phyloP scores from a whole-genome alignment of 2,888 invertebrate genomes.

The Platerodrilus igneus region DNA sequence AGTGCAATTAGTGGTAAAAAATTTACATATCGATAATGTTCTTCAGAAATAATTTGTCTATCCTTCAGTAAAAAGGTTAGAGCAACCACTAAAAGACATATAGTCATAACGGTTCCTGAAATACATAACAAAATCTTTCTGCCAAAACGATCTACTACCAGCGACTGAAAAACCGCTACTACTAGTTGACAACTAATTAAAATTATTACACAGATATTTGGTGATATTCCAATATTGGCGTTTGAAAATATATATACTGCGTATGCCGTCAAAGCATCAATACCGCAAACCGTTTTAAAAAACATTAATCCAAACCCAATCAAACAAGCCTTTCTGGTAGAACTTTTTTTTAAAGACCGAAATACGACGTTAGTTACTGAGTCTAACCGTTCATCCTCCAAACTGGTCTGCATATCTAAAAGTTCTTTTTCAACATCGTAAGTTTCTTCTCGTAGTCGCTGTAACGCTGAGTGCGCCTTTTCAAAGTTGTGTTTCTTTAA shows the following conservation, averaged over 20 bases:
- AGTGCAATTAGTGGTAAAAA: slow-evolving; percentile 70
- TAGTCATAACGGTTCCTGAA: slow-evolving; percentile 63
- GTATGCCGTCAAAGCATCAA: slow-evolving; percentile 59
- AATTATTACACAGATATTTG: slow-evolving; percentile 53
- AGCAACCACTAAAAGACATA: slow-evolving; percentile 63
- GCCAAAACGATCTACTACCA: slow-evolving; percentile 73
- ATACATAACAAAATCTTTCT: slow-evolving; percentile 65
- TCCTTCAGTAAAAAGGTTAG: slow-evolving; percentile 54
- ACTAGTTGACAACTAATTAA: slow-evolving; percentile 66
- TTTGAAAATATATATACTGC: slow-evolving; percentile 54
- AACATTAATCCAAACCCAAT: slow-evolving; percentile 61
- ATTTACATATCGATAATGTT: slow-evolving; percentile 49
- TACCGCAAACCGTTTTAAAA: slow-evolving; percentile 60
- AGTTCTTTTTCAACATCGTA: slow-evolving; percentile 64
- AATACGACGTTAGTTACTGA: slow-evolving; percentile 54
- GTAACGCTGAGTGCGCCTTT: slow-evolving; percentile 62
- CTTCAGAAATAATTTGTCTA: slow-evolving; percentile 36
- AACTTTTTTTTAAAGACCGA: slow-evolving; percentile 55
- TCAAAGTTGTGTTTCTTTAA: slow-evolving; percentile 57
- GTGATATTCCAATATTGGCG: slow-evolving; percentile 47
- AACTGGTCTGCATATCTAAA: slow-evolving; percentile 52
- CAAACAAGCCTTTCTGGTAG: slow-evolving; percentile 54
- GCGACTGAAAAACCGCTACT: slow-evolving; percentile 64
- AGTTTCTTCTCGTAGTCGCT: slow-evolving; percentile 63
- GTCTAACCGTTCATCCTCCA: slow-evolving; percentile 44